Evolutionary conservation across 2,888 invertebrate species (phyloP), one percentile per base, ranked within the genome.

Genomic region (Cantharis nigra): DNA sequence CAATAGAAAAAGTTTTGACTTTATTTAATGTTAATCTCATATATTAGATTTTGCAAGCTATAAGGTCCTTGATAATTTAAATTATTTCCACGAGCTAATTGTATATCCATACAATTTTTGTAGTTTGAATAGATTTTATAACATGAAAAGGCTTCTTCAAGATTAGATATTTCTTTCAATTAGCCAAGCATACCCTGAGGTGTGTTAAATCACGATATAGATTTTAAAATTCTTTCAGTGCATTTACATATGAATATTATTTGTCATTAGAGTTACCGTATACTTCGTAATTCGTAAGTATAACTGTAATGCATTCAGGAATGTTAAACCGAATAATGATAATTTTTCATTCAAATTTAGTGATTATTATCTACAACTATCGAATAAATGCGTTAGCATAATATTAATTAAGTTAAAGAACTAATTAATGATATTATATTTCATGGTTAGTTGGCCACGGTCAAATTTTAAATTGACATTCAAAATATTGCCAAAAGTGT

Each of bases 391-490:
- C 67, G 26, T 67, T 26, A 67, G 26, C 26, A 26, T 26, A 67
- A 67, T 20, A 20, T 65, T 65, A 65, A 23, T 65, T 65, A 65
- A 65, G 65, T 70, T 70, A 70, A 33, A 30, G 70, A 28, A 33
- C 23, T 69, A 74, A 49, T 67, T 75, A 33, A 69, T 71, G 18
- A 69, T 62, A 75, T 71, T 70, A 75, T 33, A 69, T 33, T 75
- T 63, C 75, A 75, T 63, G 75, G 75, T 75, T 71, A 75, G 75
- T 75, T 71, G 71, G 71, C 63, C 75, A 75, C 71, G 75, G 75
- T 75, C 75, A 69, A 63, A 69, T 70, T 71, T 71, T 75, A 75
- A 64, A 75, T 75, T 16, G 63, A 65, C 70, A 49, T 69, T 73
- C 69, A 69, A 69, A 69, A 67, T 69, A 62, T 63, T 69, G 14